Evolutionary conservation across 2,888 invertebrate genomes (phyloP), one percentile per base, ranked within the genome.

Genomic region (Drosophila nigricruria): DNA sequence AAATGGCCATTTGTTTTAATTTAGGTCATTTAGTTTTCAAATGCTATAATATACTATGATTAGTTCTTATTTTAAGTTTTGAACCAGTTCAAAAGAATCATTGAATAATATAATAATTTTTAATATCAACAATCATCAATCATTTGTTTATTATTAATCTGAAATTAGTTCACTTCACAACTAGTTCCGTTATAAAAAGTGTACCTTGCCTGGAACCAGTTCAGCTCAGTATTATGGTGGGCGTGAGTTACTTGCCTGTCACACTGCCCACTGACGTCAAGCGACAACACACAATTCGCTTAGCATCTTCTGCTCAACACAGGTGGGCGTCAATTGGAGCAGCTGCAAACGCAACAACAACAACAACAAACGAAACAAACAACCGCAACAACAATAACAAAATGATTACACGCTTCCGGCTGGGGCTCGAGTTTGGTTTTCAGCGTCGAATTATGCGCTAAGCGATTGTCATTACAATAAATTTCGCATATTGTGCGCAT

Each of bases 401-500:
- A 80, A 70, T 89, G 90, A 84, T 84, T 88, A 77, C 82, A 69
- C 73, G 88, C 85, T 89, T 84, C 90, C 84, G 86, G 90, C 86
- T 84, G 70, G 58, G 56, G 10, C 38, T 54, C 27, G 53, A n/a
- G 53, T 16, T 38, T 14, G 53, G 38, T 14, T 52, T 53, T 60
- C 42, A 68, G 61, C 49, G 53, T 61, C 70, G 82, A 87, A 83
- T 89, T 83, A 89, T 83, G 89, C 83, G 85, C 83, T 83, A 83
- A 83, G 88, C 89, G 83, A 62, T 81, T 83, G 89, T 73, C 83
- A 89, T 84, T 84, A 89, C 84, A 84, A 84, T 84, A 84, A 84
- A 84, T 84, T 84, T 84, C 84, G 84, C 84, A 84, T 84, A 89
- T 89, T 84, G 84, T 88, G 88, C 80, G 90, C 84, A 84, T 84